Evolutionary conservation across 2,113 vertebrate genomes (phyloP).

Genomic region (Lonchura striata): DNA sequence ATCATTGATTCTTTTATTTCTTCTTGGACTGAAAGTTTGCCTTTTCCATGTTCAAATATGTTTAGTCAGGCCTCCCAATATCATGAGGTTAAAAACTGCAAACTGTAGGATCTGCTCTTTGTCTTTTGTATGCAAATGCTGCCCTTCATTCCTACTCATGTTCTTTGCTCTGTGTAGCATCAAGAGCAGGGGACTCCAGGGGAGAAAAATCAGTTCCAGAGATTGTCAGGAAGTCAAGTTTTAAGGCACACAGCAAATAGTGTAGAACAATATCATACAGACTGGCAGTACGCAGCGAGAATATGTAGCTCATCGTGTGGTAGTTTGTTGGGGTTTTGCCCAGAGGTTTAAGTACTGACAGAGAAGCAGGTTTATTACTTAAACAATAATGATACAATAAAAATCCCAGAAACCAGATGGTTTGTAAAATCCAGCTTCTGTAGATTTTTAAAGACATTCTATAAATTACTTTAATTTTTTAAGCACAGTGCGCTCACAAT

Average conservation of each 20-base stretch:
- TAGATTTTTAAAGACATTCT: not conserved
- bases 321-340: not conserved
- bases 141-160: not conserved
- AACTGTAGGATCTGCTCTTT: not conserved
- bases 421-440: not conserved
- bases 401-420: not conserved
- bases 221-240: not conserved
- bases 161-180: not conserved
- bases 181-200: not conserved
- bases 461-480: not conserved
- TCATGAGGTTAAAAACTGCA: not conserved
- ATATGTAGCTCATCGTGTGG: not conserved
- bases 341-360: not conserved
- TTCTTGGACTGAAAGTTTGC: not conserved
- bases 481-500: fast-evolving
- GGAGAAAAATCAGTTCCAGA: not conserved
- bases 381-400: not conserved
- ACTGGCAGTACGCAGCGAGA: not conserved
- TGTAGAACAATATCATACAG: not conserved
- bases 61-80: not conserved
- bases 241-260: not conserved
- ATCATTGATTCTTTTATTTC: not conserved
- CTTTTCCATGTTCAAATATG: not conserved
- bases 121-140: not conserved
- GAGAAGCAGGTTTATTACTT: not conserved